A percentile compares a stretch with the other conserved stretches of the same genome.
phyloP scores from a whole-genome alignment of 2,888 invertebrate genomes.

The Strigamia crassipes region DNA sequence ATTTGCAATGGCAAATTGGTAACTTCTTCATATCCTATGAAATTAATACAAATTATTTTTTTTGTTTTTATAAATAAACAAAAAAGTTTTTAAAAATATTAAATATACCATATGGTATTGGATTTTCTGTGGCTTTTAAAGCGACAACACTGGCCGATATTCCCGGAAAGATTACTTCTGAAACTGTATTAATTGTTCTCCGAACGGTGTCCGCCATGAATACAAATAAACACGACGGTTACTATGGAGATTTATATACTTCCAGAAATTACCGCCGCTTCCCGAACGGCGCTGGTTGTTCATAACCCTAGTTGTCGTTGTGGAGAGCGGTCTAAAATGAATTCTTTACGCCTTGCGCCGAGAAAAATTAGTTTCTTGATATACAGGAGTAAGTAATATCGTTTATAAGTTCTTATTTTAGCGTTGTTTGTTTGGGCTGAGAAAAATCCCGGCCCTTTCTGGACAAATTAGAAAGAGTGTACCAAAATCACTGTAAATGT shows the following conservation, averaged over 20 bases:
- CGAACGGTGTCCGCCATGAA: constrained; percentile 49
- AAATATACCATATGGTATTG: constrained; percentile 29
- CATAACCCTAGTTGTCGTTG: not conserved
- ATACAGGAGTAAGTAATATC: not conserved
- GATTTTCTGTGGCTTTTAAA: constrained; percentile 53
- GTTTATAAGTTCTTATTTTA: not conserved
- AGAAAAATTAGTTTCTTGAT: not conserved
- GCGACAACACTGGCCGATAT: constrained; percentile 60
- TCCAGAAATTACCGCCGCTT: not conserved
- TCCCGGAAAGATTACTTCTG: constrained; percentile 52
- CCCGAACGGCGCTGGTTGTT: not conserved
- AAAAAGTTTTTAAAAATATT: not conserved
- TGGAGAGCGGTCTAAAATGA: not conserved
- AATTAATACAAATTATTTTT: not conserved
- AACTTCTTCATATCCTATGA: constrained; percentile 64
- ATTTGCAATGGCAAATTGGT: constrained; percentile 79
- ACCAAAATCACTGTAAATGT: constrained; percentile 1
- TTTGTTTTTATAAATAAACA: too few species aligned
- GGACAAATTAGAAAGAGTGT: constrained; percentile 30
- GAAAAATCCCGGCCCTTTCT: not conserved
- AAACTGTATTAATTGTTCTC: constrained; percentile 50
- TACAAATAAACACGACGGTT: not conserved
- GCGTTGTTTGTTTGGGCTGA: not conserved
- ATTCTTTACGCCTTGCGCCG: not conserved
- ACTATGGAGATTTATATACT: not conserved